These are phyloP conservation scores for Galerucella pusilla DNA, from an alignment of 2,888 invertebrate genomes.

Conservation along the genomic window DNA sequence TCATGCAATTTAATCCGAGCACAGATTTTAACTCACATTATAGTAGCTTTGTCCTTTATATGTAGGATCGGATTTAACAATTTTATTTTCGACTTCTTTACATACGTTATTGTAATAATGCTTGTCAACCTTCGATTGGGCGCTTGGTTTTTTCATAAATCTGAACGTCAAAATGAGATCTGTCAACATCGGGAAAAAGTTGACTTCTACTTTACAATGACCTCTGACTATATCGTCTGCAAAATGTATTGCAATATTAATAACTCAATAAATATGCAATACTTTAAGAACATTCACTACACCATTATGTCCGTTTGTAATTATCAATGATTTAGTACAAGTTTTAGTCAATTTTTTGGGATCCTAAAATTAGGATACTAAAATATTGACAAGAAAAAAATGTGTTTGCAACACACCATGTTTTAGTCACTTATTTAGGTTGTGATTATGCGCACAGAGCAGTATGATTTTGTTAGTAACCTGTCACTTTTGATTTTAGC, in stretches of 20 bases:
- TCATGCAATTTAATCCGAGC: not conserved
- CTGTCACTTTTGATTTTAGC: too few species aligned
- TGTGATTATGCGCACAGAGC: too few species aligned
- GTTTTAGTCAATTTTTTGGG: too few species aligned
- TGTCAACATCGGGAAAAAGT: conserved; percentile 45
- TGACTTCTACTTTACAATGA: conserved; percentile 47
- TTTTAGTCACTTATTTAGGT: too few species aligned
- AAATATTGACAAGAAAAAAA: too few species aligned
- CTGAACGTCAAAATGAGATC: conserved; percentile 48
- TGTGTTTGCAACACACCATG: too few species aligned
- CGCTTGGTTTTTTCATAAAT: conserved; percentile 41
- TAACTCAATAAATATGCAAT: not conserved
- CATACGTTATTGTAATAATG: conserved; percentile 45
- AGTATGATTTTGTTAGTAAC: too few species aligned
- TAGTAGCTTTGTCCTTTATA: conserved; percentile 42
- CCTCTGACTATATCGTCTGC: conserved; percentile 47
- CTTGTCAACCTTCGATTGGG: conserved; percentile 39
- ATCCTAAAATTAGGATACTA: too few species aligned
- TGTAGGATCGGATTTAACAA: conserved; percentile 43
- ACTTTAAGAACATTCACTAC: too few species aligned
- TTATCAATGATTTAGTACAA: too few species aligned
- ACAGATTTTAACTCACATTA: conserved; percentile 38
- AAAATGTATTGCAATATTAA: conserved; percentile 6
- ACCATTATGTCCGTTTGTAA: too few species aligned
- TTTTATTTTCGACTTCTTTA: conserved; percentile 44